Evolutionary conservation across 1,140 invertebrate genomes (phyloP).

Genomic region (Drosophila eugracilis): DNA sequence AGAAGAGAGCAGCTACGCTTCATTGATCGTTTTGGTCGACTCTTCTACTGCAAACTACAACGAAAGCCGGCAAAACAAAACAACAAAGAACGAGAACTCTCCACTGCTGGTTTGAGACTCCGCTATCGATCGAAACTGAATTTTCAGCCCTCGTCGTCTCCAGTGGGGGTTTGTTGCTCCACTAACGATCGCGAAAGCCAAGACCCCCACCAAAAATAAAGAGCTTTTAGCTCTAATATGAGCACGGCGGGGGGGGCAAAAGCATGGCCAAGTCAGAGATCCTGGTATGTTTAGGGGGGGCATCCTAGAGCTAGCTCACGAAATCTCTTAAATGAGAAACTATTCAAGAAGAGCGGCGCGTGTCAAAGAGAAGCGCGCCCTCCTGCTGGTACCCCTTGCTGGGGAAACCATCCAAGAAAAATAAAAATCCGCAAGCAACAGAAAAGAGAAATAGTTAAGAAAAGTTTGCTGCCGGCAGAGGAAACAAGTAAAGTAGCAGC

Average conservation of each 20-base stretch:
- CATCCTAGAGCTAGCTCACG: background rate
- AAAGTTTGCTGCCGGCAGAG: constrained; percentile 40
- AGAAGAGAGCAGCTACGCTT: background rate
- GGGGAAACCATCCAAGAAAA: background rate
- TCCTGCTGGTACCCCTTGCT: background rate
- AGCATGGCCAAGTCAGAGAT: background rate
- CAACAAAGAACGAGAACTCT: background rate
- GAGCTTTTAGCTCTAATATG: background rate
- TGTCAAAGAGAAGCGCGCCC: background rate
- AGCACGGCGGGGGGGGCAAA: background rate
- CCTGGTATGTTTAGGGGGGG: background rate
- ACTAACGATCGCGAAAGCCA: background rate
- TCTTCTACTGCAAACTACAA: background rate
- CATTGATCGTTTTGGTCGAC: constrained; percentile 13
- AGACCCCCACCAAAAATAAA: background rate
- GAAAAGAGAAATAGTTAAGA: constrained; percentile 50
- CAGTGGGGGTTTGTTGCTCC: background rate
- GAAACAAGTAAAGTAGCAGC: constrained; percentile 4
- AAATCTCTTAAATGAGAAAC: constrained; percentile 9
- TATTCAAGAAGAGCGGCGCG: constrained; percentile 14
- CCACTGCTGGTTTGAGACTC: background rate
- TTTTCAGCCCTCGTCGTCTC: background rate
- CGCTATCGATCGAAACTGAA: background rate
- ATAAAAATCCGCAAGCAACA: constrained; percentile 1
- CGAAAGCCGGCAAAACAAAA: background rate